These are phyloP conservation scores for Pelochelys cantorii DNA, from an alignment of 2,797 vertebrate genomes.

Conservation along the genomic window DNA sequence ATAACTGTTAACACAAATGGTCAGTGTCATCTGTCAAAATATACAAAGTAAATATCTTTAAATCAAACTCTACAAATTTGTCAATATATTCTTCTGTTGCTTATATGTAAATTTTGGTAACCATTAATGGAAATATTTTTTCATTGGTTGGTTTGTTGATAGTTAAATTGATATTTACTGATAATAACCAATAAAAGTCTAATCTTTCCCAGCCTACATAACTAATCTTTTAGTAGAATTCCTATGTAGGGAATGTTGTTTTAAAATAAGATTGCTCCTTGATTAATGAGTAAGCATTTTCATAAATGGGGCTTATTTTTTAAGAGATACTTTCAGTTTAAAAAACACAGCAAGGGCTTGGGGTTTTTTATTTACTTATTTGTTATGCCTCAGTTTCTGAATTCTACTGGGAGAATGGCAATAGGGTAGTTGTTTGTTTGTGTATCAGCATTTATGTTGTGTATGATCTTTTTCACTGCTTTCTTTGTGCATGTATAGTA, in stretches of 20 bases:
- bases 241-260: conserved; percentile 21
- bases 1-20: neutral
- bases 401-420: neutral
- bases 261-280: conserved; percentile 17
- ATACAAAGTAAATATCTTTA: neutral
- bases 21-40: neutral
- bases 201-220: neutral
- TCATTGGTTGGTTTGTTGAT: neutral
- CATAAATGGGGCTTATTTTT: neutral
- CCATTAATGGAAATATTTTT: neutral
- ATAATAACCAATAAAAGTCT: neutral
- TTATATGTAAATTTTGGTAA: neutral
- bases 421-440: neutral
- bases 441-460: neutral
- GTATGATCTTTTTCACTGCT: neutral
- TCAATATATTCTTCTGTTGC: neutral
- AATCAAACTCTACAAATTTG: neutral
- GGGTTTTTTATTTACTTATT: too few species aligned
- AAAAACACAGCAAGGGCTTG: neutral
- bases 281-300: neutral
- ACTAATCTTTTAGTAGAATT: conserved; percentile 31
- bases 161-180: neutral
- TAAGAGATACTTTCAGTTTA: neutral
- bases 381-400: too few species aligned
- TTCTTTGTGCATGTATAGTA: neutral